A percentile compares a stretch with the other conserved stretches of the same genome.
These are phyloP conservation scores for Adrianichthys oophorus DNA, from an alignment of 2,797 vertebrate genomes.

Conservation along the genomic window DNA sequence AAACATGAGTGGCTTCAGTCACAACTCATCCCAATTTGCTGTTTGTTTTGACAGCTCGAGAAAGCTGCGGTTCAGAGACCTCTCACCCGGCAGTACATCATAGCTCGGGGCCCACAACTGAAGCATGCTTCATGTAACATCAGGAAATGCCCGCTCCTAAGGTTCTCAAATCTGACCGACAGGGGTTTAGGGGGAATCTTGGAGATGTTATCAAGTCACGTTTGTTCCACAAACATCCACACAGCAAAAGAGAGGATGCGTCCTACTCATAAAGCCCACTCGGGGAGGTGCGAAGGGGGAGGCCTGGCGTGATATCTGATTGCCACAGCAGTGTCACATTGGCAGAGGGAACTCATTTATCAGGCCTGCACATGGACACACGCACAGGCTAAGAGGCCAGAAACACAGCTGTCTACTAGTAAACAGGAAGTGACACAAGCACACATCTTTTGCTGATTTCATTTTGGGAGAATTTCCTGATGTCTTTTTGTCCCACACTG, in stretches of 20 bases:
- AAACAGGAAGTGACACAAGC: constrained; percentile 17
- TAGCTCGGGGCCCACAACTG: neutral
- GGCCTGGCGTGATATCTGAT: constrained; percentile 57
- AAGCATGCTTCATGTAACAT: neutral
- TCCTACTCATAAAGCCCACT: constrained; percentile 60
- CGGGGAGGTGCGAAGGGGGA: constrained; percentile 33
- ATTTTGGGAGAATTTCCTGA: constrained; percentile 1
- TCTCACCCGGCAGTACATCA: neutral
- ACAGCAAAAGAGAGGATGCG: constrained; percentile 42
- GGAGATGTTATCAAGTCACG: constrained; percentile 40
- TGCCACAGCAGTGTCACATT: constrained; percentile 64
- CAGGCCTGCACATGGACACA: constrained; percentile 45
- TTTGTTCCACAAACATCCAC: constrained; percentile 19
- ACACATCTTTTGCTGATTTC: neutral
- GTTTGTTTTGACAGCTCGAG: constrained; percentile 14
- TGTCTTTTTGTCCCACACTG: constrained; percentile 15
- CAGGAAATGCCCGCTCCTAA: neutral
- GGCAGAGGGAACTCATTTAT: constrained; percentile 53
- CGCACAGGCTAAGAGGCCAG: constrained; percentile 40
- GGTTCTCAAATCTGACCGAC: constrained; percentile 33
- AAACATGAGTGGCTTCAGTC: constrained; percentile 23
- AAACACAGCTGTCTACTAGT: constrained; percentile 28
- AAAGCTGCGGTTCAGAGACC: neutral
- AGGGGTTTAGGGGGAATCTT: constrained; percentile 41
- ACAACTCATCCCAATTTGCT: constrained; percentile 18